phyloP scores from a whole-genome alignment of 2,888 invertebrate species.

The Nymphalis c-album region DNA sequence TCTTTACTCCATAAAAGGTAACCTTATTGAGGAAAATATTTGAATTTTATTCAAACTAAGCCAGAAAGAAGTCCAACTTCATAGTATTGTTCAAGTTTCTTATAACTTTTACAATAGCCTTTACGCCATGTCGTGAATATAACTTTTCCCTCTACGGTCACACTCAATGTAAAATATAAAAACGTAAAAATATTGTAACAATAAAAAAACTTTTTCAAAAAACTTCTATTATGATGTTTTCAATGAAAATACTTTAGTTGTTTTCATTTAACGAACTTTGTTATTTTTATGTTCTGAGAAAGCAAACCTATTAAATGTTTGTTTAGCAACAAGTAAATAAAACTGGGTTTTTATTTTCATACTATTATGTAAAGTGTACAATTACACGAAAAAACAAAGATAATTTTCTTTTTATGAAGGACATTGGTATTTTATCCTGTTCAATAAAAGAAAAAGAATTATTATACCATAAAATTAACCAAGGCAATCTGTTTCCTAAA shows the following conservation, averaged over 20 bases:
- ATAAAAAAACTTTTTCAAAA: background rate
- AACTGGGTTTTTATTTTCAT: background rate
- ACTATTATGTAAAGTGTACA: too few relatives aligned
- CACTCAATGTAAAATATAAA: background rate
- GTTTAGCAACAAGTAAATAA: background rate
- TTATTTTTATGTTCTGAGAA: background rate
- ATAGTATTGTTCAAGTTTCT: conserved; percentile 3
- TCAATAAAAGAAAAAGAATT: too few relatives aligned
- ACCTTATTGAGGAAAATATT: background rate
- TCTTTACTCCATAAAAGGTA: background rate
- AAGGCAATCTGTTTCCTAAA: too few relatives aligned
- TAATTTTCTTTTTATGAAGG: too few relatives aligned
- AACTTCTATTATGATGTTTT: background rate
- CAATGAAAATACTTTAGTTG: background rate
- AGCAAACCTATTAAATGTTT: background rate
- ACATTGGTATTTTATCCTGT: too few relatives aligned
- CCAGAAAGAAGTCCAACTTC: conserved; percentile 10
- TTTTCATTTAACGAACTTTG: background rate
- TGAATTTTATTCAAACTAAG: conserved; percentile 10
- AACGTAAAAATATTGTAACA: background rate
- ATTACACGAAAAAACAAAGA: too few relatives aligned
- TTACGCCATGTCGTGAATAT: conserved; percentile 1
- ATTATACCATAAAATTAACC: too few relatives aligned
- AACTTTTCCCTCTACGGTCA: conserved; percentile 7
- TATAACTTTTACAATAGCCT: conserved; percentile 11